phyloP scores from a whole-genome alignment of 92 coral and sea anemone genomes.

The Parazoanthus swiftii region DNA sequence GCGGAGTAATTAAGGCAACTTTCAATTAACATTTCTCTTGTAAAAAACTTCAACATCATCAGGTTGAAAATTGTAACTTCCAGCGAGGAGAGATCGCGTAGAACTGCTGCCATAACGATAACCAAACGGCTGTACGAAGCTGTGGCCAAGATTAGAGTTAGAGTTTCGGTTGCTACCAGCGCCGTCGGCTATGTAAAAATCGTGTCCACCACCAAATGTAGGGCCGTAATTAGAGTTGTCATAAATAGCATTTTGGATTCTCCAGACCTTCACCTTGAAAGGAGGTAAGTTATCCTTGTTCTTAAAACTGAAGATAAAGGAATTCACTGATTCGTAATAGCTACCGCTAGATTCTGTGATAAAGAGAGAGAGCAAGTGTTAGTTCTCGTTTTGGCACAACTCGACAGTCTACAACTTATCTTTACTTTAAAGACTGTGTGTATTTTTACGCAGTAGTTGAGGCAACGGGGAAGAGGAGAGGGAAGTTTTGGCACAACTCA shows the following conservation, averaged over 20 bases:
- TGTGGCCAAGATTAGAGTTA: constrained; percentile 38
- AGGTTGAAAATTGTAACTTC: constrained; percentile 56
- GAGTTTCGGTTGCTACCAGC: constrained; percentile 62
- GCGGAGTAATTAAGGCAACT: too few species aligned
- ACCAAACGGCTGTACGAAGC: constrained; percentile 16
- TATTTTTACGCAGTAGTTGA: too few species aligned
- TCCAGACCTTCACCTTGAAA: constrained; percentile 53
- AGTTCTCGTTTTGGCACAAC: too few species aligned
- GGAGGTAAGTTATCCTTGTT: constrained; percentile 54
- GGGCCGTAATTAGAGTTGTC: constrained; percentile 48
- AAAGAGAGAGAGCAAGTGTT: neutral
- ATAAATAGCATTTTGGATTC: constrained; percentile 48
- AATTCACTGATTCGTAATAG: constrained; percentile 53
- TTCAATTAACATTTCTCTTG: constrained; percentile 26
- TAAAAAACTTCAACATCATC: constrained; percentile 69
- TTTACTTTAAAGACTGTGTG: too few species aligned
- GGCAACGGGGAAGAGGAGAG: too few species aligned
- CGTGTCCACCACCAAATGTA: constrained; percentile 71
- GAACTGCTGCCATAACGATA: constrained; percentile 40
- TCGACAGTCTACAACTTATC: too few species aligned
- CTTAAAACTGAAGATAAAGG: constrained; percentile 70
- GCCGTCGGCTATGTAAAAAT: constrained; percentile 51
- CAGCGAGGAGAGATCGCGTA: constrained; percentile 52
- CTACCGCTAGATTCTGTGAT: constrained; percentile 60
- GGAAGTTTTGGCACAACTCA: too few species aligned